These are phyloP conservation scores for Drosophila triauraria DNA, from an alignment of 1,140 invertebrate genomes.

Conservation along the genomic window DNA sequence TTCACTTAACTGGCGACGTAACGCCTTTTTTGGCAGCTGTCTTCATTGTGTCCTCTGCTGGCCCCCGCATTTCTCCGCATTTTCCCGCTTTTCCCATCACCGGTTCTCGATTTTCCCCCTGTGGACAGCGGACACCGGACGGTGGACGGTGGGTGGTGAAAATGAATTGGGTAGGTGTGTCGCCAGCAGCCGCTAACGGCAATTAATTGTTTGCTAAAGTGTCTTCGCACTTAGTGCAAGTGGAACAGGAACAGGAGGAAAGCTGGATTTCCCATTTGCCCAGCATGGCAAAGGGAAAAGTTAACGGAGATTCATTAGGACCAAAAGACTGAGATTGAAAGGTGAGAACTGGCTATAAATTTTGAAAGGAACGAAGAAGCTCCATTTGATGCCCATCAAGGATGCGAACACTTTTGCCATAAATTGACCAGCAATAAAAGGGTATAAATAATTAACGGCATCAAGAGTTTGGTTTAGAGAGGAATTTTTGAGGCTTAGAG, in stretches of 20 bases:
- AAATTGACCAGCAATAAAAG: constrained; percentile 1
- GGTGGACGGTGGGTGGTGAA: constrained; percentile 39
- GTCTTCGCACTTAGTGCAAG: constrained; percentile 50
- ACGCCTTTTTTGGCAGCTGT: constrained; percentile 80
- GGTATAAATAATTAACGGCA: not conserved
- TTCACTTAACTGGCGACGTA: constrained; percentile 73
- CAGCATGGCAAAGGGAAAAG: constrained; percentile 3
- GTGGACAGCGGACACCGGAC: not conserved
- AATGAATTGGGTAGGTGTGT: constrained; percentile 81
- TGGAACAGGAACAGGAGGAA: constrained; percentile 15
- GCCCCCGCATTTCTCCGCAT: not conserved
- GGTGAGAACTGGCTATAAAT: constrained; percentile 36
- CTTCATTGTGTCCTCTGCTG: constrained; percentile 48
- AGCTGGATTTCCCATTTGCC: constrained; percentile 1
- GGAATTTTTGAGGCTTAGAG: no score
- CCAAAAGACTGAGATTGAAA: constrained; percentile 44
- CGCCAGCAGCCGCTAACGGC: constrained; percentile 76
- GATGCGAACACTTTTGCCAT: not conserved
- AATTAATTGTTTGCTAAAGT: constrained; percentile 78
- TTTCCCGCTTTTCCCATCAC: constrained; percentile 25
- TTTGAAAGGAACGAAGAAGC: not conserved
- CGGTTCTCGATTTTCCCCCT: constrained; percentile 30
- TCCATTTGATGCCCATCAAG: constrained; percentile 19
- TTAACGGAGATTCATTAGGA: constrained; percentile 38
- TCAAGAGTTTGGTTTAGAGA: no score